A percentile compares a stretch with the other conserved stretches of the same genome.
Conservation (phyloP, 1,140 invertebrate species). For the Zaprionus taronus region DNA sequence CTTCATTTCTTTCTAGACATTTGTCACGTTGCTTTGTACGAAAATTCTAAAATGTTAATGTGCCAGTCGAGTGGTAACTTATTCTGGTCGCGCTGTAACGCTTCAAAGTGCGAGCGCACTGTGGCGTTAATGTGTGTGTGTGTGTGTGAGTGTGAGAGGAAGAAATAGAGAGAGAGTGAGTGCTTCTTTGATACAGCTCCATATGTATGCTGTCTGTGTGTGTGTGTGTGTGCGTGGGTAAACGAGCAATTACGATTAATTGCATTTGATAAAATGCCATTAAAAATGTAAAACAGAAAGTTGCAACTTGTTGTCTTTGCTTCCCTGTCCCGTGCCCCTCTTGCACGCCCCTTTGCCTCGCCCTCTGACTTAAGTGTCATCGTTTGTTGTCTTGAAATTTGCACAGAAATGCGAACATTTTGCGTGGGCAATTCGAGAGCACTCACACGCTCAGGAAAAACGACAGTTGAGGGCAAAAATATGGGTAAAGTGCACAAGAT, state of each 20-base stretch:
- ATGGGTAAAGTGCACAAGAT: conserved; percentile 1
- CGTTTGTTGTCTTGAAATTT: conserved; percentile 36
- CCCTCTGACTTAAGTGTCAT: conserved; percentile 1
- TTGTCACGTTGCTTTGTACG: conserved; percentile 70
- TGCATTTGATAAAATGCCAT: conserved; percentile 76
- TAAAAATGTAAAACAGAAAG: conserved; percentile 68
- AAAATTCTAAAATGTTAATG: conserved; percentile 78
- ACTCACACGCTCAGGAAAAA: conserved; percentile 1
- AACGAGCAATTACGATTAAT: conserved; percentile 81
- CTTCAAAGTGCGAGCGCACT: conserved; percentile 22
- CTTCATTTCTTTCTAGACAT: conserved; percentile 41
- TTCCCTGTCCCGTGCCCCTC: no score
- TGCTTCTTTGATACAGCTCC: conserved; percentile 22
- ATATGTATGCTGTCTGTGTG: conserved; percentile 42
- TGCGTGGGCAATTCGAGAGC: conserved; percentile 25
- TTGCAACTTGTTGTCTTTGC: conserved; percentile 47
- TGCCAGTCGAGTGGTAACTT: conserved; percentile 54
- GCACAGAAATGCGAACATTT: conserved; percentile 38
- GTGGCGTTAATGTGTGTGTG: conserved; percentile 59
- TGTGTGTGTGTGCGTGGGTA: conserved; percentile 43
- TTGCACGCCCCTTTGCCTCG: not conserved
- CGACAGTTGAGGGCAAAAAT: not conserved
- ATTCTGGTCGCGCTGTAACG: conserved; percentile 52
- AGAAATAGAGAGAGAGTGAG: not conserved
- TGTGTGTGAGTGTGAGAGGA: not conserved